Conservation (phyloP, 2,113 vertebrate species). For the Chelonoidis abingdonii region DNA sequence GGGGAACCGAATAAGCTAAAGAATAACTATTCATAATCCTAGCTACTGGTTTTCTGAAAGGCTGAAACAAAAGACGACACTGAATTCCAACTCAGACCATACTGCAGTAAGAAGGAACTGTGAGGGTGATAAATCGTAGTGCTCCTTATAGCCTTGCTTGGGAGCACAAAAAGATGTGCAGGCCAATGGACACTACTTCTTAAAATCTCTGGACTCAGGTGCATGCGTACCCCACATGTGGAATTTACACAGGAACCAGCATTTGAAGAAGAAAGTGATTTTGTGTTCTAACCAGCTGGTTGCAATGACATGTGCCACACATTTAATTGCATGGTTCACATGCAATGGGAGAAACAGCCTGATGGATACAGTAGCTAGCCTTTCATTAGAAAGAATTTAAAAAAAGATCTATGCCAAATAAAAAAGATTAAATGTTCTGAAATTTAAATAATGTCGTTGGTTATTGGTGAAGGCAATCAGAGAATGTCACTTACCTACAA, state of each 20-base stretch:
- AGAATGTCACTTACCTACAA: not conserved
- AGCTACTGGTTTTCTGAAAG: not conserved
- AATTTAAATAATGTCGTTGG: not conserved
- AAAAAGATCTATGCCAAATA: not conserved
- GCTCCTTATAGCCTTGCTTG: not conserved
- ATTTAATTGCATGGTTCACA: not conserved
- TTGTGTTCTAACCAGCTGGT: not conserved
- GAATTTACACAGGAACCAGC: not conserved
- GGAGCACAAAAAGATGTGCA: not conserved
- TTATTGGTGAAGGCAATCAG: not conserved
- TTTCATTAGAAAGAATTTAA: not conserved
- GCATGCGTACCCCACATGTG: not conserved
- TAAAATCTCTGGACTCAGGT: not conserved
- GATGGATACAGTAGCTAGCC: not conserved
- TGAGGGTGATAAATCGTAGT: not conserved
- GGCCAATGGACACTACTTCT: not conserved
- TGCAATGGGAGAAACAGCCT: not conserved
- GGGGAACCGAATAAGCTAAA: not conserved
- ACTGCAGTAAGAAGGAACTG: not conserved
- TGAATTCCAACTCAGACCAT: not conserved
- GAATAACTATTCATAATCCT: not conserved
- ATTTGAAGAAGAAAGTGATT: not conserved
- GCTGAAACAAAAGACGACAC: not conserved
- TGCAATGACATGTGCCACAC: not conserved
- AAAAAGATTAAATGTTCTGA: accelerated